Percentiles rank a stretch among this genome's conserved stretches.
phyloP scores from a whole-genome alignment of 2,113 vertebrate species.

The Zosterops japonicus region DNA sequence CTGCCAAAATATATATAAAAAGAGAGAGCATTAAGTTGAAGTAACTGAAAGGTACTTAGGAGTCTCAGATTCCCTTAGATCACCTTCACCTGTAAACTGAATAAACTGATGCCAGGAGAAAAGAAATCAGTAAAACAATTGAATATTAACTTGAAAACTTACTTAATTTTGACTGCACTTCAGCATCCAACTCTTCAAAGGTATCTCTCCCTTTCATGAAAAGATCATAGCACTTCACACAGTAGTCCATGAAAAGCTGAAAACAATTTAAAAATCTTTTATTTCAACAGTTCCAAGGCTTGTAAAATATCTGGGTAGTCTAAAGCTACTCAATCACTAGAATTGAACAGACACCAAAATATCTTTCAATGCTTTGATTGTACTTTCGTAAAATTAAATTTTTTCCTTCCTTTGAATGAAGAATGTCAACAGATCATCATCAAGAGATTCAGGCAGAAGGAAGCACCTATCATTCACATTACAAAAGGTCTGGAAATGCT shows the following conservation, averaged over 20 bases:
- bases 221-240: slow-evolving; percentile 84
- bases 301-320: not conserved
- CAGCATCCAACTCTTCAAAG: slow-evolving; percentile 84
- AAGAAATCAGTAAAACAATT: not conserved
- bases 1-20: not conserved
- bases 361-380: not conserved
- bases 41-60: not conserved
- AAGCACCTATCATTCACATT: not conserved
- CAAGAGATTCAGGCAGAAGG: not conserved
- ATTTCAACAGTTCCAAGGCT: not conserved
- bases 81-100: not conserved
- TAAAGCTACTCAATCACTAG: not conserved
- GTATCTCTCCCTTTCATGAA: slow-evolving; percentile 90
- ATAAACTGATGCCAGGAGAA: not conserved
- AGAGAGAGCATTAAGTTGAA: not conserved
- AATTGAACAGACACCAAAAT: not conserved
- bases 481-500: not conserved
- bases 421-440: not conserved
- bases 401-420: not conserved
- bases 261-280: not conserved
- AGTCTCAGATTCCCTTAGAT: not conserved
- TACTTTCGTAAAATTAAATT: not conserved
- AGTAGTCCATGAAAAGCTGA: slow-evolving; percentile 88
- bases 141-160: slow-evolving; percentile 50
- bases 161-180: slow-evolving; percentile 84